Evolutionary conservation across 2,797 vertebrate genomes (phyloP).

Genomic region (Sardinella longiceps): DNA sequence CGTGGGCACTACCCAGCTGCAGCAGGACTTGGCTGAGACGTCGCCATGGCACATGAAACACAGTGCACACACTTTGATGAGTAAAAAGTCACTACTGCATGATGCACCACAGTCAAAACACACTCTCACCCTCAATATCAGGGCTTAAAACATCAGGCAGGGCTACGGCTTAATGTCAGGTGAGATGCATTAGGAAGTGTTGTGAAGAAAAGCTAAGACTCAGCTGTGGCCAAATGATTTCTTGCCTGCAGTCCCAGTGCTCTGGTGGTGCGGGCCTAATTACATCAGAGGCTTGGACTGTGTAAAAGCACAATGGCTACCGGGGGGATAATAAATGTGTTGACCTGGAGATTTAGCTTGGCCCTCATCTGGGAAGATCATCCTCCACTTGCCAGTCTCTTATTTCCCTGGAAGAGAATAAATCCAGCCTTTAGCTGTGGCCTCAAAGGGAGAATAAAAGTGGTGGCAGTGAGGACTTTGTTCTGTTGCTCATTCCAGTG

Average conservation of each 20-base stretch:
- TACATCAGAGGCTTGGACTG: slow-evolving; percentile 13
- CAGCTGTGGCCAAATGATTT: neutral
- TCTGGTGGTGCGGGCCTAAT: neutral
- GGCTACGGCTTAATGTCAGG: neutral
- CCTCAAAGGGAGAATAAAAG: slow-evolving; percentile 11
- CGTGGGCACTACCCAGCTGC: neutral
- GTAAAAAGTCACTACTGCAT: neutral
- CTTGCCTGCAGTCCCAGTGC: neutral
- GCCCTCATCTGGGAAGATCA: slow-evolving; percentile 22
- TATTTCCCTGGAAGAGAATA: slow-evolving; percentile 6
- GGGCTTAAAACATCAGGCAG: neutral
- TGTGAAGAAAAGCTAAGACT: neutral
- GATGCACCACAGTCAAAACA: neutral
- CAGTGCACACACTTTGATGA: neutral
- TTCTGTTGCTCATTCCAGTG: neutral
- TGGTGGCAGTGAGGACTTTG: neutral
- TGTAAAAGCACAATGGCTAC: slow-evolving; percentile 18
- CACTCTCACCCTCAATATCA: neutral
- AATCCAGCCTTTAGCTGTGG: neutral
- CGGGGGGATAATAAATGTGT: slow-evolving; percentile 10
- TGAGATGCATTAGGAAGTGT: neutral
- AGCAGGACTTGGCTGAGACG: neutral
- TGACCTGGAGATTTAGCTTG: slow-evolving; percentile 16
- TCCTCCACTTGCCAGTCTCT: neutral
- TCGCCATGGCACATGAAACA: no score